Evolutionary conservation across 2,888 invertebrate genomes (phyloP), one percentile per base, ranked within the genome.

Genomic region (Dysmachus trigonus): DNA sequence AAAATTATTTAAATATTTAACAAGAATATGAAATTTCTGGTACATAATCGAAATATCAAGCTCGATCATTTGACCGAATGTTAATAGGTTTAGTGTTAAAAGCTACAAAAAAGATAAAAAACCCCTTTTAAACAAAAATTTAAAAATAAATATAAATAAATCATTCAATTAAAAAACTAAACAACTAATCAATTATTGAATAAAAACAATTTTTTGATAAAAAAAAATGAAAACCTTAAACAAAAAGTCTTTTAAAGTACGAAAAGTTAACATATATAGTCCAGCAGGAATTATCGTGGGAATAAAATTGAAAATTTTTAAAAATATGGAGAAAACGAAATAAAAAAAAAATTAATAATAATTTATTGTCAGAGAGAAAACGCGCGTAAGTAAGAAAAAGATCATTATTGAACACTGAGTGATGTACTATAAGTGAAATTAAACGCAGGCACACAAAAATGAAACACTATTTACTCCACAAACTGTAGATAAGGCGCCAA

Each of bases 221-320:
- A 73, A 38, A 38, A 38, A 38, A 38, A 15, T 13, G 15, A 41
- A 41, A 41, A 41, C 13, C 31, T 74, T 74, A 74, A 31, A 33
- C 31, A 81, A 51, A 31, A 81, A 30, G 27, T 51, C n/a, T 51
- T 31, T 51, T 51, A 51, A 86, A 82, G 73, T 81, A 82, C 82
- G 76, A 82, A 86, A 86, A 82, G 85, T 86, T 86, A 86, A 86
- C 85, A 86, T 86, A 86, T 86, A 86, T 71, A 86, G 85, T 86
- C 85, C 85, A 86, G 79, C 51, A 47, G 76, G 85, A 77, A 85
- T 85, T 76, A 62, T 74, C 72, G 74, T 51, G 74, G 72, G 72
- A 83, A 81, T 51, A 47, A 71, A 35, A 72, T 30, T 30, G 72
- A 30, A n/a, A 83, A 38, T 35, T 31, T 22, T 38, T 62, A 41